Conservation (phyloP, 1,140 invertebrate genomes). For the Heliconius nattereri region DNA sequence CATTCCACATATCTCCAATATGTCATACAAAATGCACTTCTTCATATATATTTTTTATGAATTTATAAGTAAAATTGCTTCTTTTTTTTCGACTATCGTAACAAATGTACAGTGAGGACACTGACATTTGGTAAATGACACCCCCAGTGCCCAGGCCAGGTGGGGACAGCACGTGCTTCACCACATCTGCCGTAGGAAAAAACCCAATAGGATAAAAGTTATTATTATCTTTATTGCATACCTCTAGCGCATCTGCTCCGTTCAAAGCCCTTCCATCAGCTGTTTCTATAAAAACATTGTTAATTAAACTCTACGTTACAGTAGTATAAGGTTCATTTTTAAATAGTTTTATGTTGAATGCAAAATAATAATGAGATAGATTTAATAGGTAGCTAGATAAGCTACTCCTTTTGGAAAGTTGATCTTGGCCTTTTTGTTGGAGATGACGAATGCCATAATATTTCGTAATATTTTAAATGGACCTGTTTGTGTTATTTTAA, state of each 20-base stretch:
- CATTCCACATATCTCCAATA: too few species aligned
- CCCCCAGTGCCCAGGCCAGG: constrained; percentile 59
- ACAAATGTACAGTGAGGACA: constrained; percentile 23
- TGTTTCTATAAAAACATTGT: constrained; percentile 15
- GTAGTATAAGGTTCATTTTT: background rate
- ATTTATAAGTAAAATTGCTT: background rate
- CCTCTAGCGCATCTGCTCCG: constrained; percentile 64
- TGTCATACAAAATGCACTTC: too few species aligned
- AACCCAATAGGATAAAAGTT: constrained; percentile 54
- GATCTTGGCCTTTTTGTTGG: constrained; percentile 16
- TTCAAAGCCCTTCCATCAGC: constrained; percentile 41
- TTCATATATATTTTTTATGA: too few species aligned
- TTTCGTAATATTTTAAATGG: background rate
- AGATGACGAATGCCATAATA: constrained; percentile 23
- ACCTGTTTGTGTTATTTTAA: too few species aligned
- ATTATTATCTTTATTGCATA: constrained; percentile 66
- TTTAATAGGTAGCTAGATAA: constrained; percentile 36
- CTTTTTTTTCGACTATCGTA: background rate
- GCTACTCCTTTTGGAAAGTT: constrained; percentile 34
- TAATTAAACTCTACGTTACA: background rate
- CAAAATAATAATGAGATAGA: constrained; percentile 28
- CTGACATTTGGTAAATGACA: constrained; percentile 62
- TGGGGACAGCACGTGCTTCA: constrained; percentile 67
- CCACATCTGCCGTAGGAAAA: constrained; percentile 66
- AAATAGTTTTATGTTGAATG: background rate